A percentile compares a stretch with the other conserved stretches of the same genome.
Conservation (phyloP, 2,797 vertebrate species). For the Hozukius guyotensis region DNA sequence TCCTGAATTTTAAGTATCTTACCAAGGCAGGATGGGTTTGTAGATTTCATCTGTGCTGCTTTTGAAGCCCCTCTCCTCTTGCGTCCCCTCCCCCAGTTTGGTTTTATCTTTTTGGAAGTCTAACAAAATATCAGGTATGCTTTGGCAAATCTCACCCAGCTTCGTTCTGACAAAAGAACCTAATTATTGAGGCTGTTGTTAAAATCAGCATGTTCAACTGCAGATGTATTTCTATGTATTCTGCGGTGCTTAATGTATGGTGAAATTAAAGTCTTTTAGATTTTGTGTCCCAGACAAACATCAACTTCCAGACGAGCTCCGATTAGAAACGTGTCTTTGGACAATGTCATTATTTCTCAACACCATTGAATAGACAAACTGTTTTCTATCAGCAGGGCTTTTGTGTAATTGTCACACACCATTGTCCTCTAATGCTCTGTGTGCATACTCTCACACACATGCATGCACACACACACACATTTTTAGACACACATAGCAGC, state of each 20-base stretch:
- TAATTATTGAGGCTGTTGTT: slow-evolving; percentile 18
- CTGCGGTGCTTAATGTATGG: not conserved
- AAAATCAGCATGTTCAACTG: not conserved
- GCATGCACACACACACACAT: slow-evolving; percentile 16
- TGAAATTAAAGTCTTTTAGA: slow-evolving; percentile 23
- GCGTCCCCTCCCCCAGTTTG: slow-evolving; percentile 51
- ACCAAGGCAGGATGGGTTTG: slow-evolving; percentile 19
- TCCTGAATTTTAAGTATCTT: slow-evolving; percentile 32
- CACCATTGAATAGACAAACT: slow-evolving; percentile 43
- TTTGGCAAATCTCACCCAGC: slow-evolving; percentile 34
- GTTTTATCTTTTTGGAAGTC: slow-evolving; percentile 58
- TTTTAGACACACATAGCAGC: slow-evolving; percentile 55
- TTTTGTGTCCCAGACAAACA: slow-evolving; percentile 7
- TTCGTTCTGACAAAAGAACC: slow-evolving; percentile 43
- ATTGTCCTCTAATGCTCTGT: slow-evolving; percentile 62
- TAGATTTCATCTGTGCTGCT: slow-evolving; percentile 35
- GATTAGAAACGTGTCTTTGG: slow-evolving; percentile 41
- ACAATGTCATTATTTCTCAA: slow-evolving; percentile 60
- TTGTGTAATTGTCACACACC: slow-evolving; percentile 68
- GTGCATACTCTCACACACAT: not conserved
- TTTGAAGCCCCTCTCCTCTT: slow-evolving; percentile 50
- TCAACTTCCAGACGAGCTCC: slow-evolving; percentile 13
- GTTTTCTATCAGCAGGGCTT: slow-evolving; percentile 62
- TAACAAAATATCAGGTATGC: slow-evolving; percentile 54
- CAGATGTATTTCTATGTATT: not conserved